Base-by-base conservation (phyloP, 1,140 invertebrate genomes). In the Metaphire vulgaris region DNA sequence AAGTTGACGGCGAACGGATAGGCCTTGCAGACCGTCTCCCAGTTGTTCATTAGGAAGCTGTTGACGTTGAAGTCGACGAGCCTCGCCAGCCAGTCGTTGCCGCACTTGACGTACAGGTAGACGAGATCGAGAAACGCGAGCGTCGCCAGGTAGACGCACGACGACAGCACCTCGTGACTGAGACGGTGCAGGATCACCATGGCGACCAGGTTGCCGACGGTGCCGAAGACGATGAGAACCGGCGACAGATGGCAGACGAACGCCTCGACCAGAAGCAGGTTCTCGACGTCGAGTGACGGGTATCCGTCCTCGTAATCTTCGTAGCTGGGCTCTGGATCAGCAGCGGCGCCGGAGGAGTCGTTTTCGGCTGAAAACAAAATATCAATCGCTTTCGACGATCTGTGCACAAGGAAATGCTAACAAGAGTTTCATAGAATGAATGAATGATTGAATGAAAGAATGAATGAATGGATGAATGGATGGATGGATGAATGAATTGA, bases 21-120 rank as follows among this genome's bases (percentile, higher is more conserved):
- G 6, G 83, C 82, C 80, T 84, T 85, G 72, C 84, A 85, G 2
- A 82, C 79, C 16, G 82, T 80, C 68, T 83, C 82, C 12, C 82
- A 84, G 12, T 79, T 76, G 28, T 79, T 66, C 33, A 83, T 77
- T 29, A 85, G 80, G 26, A 79, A 28, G 15, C 69, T 28, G 68
- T 80, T 82, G 2, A 85, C 76, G 69, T 81, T 80, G 2, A 74
- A 65, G 21, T 74, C 72, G 31, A 75, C 68, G 0, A 82, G 32
- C 26, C 73, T 31, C 0, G 33, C 33, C 68, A 81, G 78, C 84
- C 84, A 85, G 14, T 78, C 76, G 69, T 85, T 83, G 34, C 84
- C 82, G 73, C 83, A 85, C 33, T 82, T 78, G 14, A 83, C 80
- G 64, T 81, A 81, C 0, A 86, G 81, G 29, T 81, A 76, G 31